Evolutionary conservation across 2,888 invertebrate genomes (phyloP), one percentile per base, ranked within the genome.

Genomic region (Drosophila gaucha): DNA sequence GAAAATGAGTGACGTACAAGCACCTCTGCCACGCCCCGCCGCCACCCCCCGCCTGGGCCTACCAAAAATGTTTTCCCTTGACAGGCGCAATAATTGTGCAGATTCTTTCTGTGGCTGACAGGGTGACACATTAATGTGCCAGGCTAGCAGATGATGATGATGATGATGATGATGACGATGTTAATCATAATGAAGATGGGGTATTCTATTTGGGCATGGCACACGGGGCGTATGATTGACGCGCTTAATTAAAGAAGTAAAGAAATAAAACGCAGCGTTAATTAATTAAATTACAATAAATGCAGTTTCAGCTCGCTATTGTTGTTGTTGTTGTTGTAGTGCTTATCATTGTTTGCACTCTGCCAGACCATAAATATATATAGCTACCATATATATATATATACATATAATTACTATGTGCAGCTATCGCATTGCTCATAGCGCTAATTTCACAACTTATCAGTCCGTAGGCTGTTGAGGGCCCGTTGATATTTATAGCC

Each of bases 221-320:
- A 30, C 75, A 85, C 69, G 63, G 70, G 68, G 74, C 82, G 78
- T 80, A 78, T 83, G 87, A 82, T 86, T 86, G 80, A 79, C 74
- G 67, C 64, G 68, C 67, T 63, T 83, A 80, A 80, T 80, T 86
- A 78, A 74, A 73, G 78, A 50, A 57, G 38, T 35, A 43, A 41
- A 33, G 36, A 63, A 22, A 54, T 44, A 64, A 63, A 59, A 39
- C 56, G 54, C 26, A 52, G 67, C 51, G 46, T 65, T 80, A 80
- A 84, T 83, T 83, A 86, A 83, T 86, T 75, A 68, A 86, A 84
- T 87, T 84, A 75, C 78, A 83, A 86, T 86, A 86, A 66, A 74
- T 86, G 80, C 77, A 74, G 57, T 62, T 50, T 6, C 22, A 38
- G 33, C n/a, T 50, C 22, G 2, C 8, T 14, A 28, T 69, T 51